These are phyloP conservation scores for Oreochromis mossambicus DNA, from an alignment of 2,797 vertebrate genomes.

Conservation along the genomic window DNA sequence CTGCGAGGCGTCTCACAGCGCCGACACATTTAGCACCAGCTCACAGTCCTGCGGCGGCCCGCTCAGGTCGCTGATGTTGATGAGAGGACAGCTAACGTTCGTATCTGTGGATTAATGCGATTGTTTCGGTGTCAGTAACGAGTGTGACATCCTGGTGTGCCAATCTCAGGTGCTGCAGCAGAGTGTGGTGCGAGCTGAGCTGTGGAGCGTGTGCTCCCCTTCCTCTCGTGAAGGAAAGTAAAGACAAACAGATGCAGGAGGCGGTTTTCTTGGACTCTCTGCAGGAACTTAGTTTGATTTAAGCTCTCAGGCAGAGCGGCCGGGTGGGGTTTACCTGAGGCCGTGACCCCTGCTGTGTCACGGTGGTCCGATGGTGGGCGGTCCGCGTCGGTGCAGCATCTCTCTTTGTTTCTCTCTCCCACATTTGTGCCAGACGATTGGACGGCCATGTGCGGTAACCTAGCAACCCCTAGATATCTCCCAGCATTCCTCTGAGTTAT, in stretches of 20 bases:
- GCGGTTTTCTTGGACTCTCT: background rate
- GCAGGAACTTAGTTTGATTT: background rate
- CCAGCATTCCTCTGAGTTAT: constrained; percentile 33
- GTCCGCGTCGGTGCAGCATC: constrained; percentile 18
- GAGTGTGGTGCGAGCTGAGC: background rate
- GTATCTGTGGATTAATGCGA: background rate
- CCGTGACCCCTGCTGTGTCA: background rate
- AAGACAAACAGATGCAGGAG: background rate
- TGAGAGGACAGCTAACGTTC: rapidly evolving
- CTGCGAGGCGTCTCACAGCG: background rate
- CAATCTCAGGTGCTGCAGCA: background rate
- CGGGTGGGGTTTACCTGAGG: constrained; percentile 1
- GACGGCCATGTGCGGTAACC: constrained; percentile 25
- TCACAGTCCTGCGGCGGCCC: rapidly evolving
- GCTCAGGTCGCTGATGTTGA: background rate
- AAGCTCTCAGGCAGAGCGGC: background rate
- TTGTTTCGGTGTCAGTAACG: background rate
- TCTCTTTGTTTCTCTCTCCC: constrained; percentile 2
- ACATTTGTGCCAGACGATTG: constrained; percentile 49
- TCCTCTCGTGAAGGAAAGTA: background rate
- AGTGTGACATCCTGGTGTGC: background rate
- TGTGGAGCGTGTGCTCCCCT: background rate
- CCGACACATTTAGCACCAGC: rapidly evolving
- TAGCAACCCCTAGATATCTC: constrained; percentile 52
- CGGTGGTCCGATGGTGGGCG: constrained; percentile 34